phyloP scores from a whole-genome alignment of 2,797 vertebrate genomes.

The Arctocebus calabarensis region DNA sequence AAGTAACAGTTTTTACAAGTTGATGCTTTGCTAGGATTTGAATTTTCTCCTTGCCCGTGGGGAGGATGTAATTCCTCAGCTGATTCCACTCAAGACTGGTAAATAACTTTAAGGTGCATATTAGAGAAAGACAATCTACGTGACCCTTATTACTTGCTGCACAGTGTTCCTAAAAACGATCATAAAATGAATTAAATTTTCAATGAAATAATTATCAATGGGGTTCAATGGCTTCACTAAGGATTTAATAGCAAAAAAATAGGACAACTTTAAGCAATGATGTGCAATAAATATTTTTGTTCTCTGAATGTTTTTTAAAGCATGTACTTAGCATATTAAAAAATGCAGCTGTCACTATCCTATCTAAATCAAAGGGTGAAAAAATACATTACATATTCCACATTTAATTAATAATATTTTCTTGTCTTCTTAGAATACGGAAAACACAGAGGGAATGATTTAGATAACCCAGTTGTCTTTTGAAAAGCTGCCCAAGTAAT shows the following conservation, averaged over 20 bases:
- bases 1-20: not conserved
- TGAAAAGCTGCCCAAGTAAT: constrained; percentile 53
- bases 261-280: not conserved
- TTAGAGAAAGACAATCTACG: constrained; percentile 57
- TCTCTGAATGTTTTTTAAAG: not conserved
- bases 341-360: not conserved
- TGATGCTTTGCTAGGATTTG: not conserved
- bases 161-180: not conserved
- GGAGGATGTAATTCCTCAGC: not conserved
- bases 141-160: constrained; percentile 24
- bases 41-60: not conserved
- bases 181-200: constrained; percentile 44
- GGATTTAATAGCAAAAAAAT: not conserved
- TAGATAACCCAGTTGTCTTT: constrained; percentile 61
- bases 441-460: constrained; percentile 36
- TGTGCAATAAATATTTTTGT: not conserved
- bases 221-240: constrained; percentile 2
- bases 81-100: constrained; percentile 48
- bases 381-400: not conserved
- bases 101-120: constrained; percentile 48
- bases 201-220: constrained; percentile 38
- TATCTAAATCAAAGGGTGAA: constrained; percentile 28
- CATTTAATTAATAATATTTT: constrained; percentile 63
- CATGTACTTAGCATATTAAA: not conserved
- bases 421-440: not conserved